Evolutionary conservation across 2,888 invertebrate genomes (phyloP).

Genomic region (Apamea sordens): DNA sequence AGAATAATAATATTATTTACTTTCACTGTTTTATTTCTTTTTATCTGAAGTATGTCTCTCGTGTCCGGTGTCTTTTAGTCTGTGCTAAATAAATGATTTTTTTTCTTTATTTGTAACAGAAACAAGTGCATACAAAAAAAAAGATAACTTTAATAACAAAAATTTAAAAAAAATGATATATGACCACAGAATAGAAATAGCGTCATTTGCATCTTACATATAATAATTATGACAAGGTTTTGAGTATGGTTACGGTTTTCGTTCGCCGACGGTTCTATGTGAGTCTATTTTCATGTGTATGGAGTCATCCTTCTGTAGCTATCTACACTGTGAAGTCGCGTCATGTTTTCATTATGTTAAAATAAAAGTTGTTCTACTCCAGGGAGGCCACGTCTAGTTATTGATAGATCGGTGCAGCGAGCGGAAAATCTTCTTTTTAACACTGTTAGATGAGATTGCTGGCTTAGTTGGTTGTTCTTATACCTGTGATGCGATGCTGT

Average conservation of each 20-base stretch:
- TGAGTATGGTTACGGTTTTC: not conserved
- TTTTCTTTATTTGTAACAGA: not conserved
- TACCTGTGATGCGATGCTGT: slow-evolving; percentile 6
- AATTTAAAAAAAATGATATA: not conserved
- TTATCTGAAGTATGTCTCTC: no score
- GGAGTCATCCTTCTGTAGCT: not conserved
- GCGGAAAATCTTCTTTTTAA: slow-evolving; percentile 40
- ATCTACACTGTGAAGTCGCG: slow-evolving; percentile 11
- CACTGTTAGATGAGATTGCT: slow-evolving; percentile 40
- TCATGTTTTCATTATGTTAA: slow-evolving; percentile 70
- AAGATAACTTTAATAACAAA: not conserved
- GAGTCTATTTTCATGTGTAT: not conserved
- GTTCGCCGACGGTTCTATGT: no score
- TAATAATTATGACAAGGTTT: not conserved
- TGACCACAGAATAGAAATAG: not conserved
- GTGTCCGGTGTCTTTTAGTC: no score
- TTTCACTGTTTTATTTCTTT: no score
- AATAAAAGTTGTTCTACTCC: slow-evolving; percentile 69
- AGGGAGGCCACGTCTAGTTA: slow-evolving; percentile 48
- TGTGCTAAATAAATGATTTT: no score
- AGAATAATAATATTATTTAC: no score
- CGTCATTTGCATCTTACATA: not conserved
- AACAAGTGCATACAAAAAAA: not conserved
- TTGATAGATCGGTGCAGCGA: slow-evolving; percentile 46
- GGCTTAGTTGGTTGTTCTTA: slow-evolving; percentile 5